A percentile compares a stretch with the other conserved stretches of the same genome.
These are phyloP conservation scores for Pteromalus puparum DNA, from an alignment of 1,140 invertebrate genomes.

Conservation along the genomic window DNA sequence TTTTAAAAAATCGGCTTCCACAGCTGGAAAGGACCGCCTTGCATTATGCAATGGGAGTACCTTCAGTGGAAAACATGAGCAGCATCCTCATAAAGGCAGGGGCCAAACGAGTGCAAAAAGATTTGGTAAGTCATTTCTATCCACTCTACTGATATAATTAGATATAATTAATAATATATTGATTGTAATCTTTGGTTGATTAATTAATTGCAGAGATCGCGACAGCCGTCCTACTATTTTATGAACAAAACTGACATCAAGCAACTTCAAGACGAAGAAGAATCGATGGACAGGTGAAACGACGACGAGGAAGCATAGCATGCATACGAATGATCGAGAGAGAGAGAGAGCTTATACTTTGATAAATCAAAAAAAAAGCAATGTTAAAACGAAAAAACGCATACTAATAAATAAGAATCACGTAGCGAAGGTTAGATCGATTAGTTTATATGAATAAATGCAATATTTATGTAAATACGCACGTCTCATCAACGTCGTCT, in stretches of 20 bases:
- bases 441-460: neutral
- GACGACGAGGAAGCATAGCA: neutral
- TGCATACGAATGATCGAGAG: neutral
- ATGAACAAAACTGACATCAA: slow-evolving; percentile 93
- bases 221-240: slow-evolving; percentile 93
- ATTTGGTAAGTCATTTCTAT: slow-evolving; percentile 78
- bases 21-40: slow-evolving; percentile 90
- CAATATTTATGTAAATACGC: slow-evolving; percentile 40
- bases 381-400: neutral
- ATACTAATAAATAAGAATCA: slow-evolving; percentile 28
- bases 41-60: slow-evolving; percentile 93
- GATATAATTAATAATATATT: neutral
- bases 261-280: slow-evolving; percentile 88
- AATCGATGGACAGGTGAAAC: slow-evolving; percentile 66
- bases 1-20: slow-evolving; percentile 24
- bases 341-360: neutral
- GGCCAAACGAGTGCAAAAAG: slow-evolving; percentile 87
- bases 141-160: neutral
- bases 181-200: neutral
- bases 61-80: slow-evolving; percentile 87
- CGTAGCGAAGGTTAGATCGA: slow-evolving; percentile 5
- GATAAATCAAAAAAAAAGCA: neutral
- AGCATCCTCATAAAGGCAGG: slow-evolving; percentile 87
- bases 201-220: slow-evolving; percentile 80
- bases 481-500: slow-evolving; percentile 3